These are phyloP conservation scores for Arothron firmamentum DNA, from an alignment of 2,113 vertebrate genomes.

Conservation along the genomic window DNA sequence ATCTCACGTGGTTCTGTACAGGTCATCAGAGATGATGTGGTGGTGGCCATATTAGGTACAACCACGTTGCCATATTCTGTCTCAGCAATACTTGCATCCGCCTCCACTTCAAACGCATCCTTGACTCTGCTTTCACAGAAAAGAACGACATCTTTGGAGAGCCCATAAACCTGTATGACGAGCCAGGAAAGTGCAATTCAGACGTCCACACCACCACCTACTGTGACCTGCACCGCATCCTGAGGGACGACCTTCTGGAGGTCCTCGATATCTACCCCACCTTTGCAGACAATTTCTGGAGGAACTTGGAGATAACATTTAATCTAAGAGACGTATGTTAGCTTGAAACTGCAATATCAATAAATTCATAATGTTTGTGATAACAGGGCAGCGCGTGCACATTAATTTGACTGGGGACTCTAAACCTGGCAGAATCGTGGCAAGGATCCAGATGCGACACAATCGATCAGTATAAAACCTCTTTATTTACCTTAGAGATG, in stretches of 20 bases:
- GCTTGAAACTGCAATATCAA: not conserved
- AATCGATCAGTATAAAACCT: too few relatives aligned
- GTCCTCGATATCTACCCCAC: slow-evolving; percentile 91
- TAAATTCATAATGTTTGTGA: not conserved
- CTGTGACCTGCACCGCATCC: slow-evolving; percentile 93
- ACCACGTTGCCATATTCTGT: not conserved
- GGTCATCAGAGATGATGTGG: slow-evolving; percentile 85
- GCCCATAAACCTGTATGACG: slow-evolving; percentile 83
- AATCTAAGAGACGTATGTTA: slow-evolving; percentile 90
- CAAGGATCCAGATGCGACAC: too few relatives aligned
- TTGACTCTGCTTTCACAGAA: slow-evolving; percentile 67
- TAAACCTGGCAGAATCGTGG: too few relatives aligned
- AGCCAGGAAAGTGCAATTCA: slow-evolving; percentile 86
- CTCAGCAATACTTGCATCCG: too few relatives aligned
- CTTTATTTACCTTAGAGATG: too few relatives aligned
- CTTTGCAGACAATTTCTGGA: slow-evolving; percentile 94
- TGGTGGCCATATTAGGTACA: slow-evolving; percentile 88
- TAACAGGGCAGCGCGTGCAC: not conserved
- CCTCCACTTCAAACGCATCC: not conserved
- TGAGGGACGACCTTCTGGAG: slow-evolving; percentile 88
- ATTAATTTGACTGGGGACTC: not conserved
- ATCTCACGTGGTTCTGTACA: slow-evolving; percentile 93
- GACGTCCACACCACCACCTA: slow-evolving; percentile 90
- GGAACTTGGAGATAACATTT: slow-evolving; percentile 91
- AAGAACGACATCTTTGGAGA: slow-evolving; percentile 96